phyloP scores from a whole-genome alignment of 2,113 vertebrate species.

The Lampris incognitus region DNA sequence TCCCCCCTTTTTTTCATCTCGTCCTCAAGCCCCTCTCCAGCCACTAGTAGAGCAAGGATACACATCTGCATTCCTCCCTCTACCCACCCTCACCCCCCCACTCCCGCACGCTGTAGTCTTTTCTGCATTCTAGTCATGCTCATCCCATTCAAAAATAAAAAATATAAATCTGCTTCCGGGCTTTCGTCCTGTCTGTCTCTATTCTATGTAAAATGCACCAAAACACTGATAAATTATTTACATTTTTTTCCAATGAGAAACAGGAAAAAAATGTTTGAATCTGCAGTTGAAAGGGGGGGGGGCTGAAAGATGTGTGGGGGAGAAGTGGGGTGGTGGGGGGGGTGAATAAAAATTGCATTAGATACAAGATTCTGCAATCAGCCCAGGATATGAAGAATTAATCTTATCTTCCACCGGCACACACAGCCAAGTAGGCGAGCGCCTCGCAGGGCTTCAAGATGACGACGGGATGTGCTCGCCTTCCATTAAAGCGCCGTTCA shows the following conservation, averaged over 20 bases:
- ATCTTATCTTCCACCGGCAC: conserved; percentile 72
- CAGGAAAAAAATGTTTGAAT: conserved; percentile 75
- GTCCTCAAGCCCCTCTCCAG: conserved; percentile 61
- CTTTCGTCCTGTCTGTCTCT: conserved; percentile 54
- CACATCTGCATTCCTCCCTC: conserved; percentile 10
- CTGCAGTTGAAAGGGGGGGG: conserved; percentile 75
- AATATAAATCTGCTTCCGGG: conserved; percentile 36
- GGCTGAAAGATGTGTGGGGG: neutral
- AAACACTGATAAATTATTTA: conserved; percentile 82
- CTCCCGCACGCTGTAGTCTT: conserved; percentile 21
- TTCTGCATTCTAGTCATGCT: conserved; percentile 66
- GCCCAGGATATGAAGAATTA: conserved; percentile 73
- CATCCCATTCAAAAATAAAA: conserved; percentile 54
- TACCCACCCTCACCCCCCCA: conserved; percentile 26
- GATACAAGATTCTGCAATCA: conserved; percentile 81
- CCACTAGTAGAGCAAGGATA: conserved; percentile 50
- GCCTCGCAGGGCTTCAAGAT: conserved; percentile 57
- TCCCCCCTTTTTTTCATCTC: conserved; percentile 25
- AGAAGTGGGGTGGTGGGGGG: neutral
- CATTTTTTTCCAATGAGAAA: conserved; percentile 44
- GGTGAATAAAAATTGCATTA: conserved; percentile 78
- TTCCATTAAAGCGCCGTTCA: conserved; percentile 65
- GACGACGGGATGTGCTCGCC: conserved; percentile 61
- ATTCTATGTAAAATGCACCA: conserved; percentile 69
- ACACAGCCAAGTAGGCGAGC: conserved; percentile 50